Base-by-base conservation (phyloP, 2,797 vertebrate species). In the Rhynchotus rufescens region DNA sequence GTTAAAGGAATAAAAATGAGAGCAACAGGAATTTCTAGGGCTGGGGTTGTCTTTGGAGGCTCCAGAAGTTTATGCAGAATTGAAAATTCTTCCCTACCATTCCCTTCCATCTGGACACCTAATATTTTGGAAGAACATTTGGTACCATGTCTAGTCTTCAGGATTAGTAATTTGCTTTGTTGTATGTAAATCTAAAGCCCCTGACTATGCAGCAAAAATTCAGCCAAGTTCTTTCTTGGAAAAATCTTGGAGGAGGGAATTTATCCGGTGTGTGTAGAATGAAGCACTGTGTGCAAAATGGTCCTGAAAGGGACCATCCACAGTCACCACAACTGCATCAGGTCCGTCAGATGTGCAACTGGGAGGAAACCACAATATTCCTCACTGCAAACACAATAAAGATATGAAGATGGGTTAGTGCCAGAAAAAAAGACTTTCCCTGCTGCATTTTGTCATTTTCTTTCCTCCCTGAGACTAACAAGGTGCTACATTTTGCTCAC, bases 131-230 rank as follows among this genome's bases (percentile, higher is more conserved):
- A 84, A 49, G 54, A 88, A 71, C 1, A 0, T 12, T 17, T 82
- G 79, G 66, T 83, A 49, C 20, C 32, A 12, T 49, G 26, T 84
- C 45, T 80, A 25, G 45, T 60, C 45, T 60, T 96, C 40, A 4
- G 56, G 69, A 67, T 84, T 84, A 89, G 40, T 89, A 84, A 65
- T 76, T 90, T 69, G n/a, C 54, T 93, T 92, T 89, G 42, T 56
- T 66, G 54, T 59, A 12, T 40, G 38, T 80, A 87, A 78, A 87
- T 73, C 59, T 78, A 78, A 87, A 93, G 6, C 17, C 82, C 16
- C 36, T 79, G 69, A 64, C 15, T 5, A 34, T 26, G 15, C 44
- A 83, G 71, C 52, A 85, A 51, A 90, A 69, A 59, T 30, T 80
- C 62, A 66, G 51, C 49, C 38, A 75, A 60, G 66, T 73, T 92